These are phyloP conservation scores for Hyppa rectilinea DNA, from an alignment of 2,888 invertebrate species.

Conservation along the genomic window DNA sequence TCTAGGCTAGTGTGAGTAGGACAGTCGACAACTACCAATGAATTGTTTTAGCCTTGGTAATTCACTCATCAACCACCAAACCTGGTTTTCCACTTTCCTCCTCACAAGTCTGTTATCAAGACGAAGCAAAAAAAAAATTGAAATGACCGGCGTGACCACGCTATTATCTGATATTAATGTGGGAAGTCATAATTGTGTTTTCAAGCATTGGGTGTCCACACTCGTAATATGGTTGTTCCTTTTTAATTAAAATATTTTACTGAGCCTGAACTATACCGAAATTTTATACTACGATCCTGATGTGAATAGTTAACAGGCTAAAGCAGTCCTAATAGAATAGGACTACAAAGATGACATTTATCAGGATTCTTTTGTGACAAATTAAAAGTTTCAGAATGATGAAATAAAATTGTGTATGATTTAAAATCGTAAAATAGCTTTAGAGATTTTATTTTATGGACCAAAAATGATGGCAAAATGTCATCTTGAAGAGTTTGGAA, in stretches of 20 bases:
- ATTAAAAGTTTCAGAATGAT: too few relatives aligned
- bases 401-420: slow-evolving; percentile 33
- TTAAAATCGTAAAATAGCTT: slow-evolving; percentile 43
- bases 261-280: not conserved
- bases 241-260: not conserved
- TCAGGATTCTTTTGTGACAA: not conserved
- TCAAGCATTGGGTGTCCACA: not conserved
- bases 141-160: not conserved
- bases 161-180: not conserved
- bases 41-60: not conserved
- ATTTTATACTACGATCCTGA: not conserved
- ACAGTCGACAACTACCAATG: not conserved
- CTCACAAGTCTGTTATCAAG: not conserved
- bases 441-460: slow-evolving; percentile 51
- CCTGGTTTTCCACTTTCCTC: not conserved
- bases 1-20: not conserved
- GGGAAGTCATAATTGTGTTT: not conserved
- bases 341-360: not conserved
- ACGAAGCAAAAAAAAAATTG: not conserved
- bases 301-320: not conserved
- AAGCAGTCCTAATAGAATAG: not conserved
- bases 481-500: slow-evolving; percentile 61
- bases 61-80: not conserved
- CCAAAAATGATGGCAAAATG: slow-evolving; percentile 40
- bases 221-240: not conserved